These are phyloP conservation scores for Tuta absoluta DNA, from an alignment of 2,888 invertebrate genomes.

Conservation along the genomic window DNA sequence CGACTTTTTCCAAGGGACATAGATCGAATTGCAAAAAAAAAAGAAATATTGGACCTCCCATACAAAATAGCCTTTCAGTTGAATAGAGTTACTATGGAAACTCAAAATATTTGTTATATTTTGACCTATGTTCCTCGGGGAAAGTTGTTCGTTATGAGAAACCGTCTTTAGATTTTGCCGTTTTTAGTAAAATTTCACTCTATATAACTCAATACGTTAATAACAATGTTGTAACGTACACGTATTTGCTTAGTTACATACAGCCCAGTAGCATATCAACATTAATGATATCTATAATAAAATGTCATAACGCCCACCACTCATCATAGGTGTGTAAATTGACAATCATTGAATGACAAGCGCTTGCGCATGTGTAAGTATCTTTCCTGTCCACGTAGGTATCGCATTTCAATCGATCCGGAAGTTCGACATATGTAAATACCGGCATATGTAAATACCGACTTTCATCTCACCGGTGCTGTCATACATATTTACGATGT, in stretches of 20 bases:
- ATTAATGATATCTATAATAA: background rate
- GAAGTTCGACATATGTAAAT: conserved; percentile 26
- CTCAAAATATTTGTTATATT: no score
- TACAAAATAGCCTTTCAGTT: no score
- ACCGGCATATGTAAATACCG: conserved; percentile 22
- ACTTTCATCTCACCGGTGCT: conserved; percentile 26
- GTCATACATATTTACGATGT: conserved; percentile 36
- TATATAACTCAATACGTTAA: no score
- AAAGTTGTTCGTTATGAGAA: no score
- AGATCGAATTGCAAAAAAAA: no score
- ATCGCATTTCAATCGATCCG: conserved; percentile 15
- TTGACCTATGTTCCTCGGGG: no score
- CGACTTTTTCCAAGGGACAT: no score
- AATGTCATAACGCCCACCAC: background rate
- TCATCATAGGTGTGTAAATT: background rate
- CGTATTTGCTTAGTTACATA: background rate
- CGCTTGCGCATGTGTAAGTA: background rate
- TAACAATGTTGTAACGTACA: no score
- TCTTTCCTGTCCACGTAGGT: conserved; percentile 6
- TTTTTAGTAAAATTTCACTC: no score
- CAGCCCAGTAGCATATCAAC: background rate
- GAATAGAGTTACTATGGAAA: no score
- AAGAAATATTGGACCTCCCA: no score
- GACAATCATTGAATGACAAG: background rate
- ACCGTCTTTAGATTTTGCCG: no score